Evolutionary conservation across 2,113 vertebrate species (phyloP).

Genomic region (Salvator merianae): DNA sequence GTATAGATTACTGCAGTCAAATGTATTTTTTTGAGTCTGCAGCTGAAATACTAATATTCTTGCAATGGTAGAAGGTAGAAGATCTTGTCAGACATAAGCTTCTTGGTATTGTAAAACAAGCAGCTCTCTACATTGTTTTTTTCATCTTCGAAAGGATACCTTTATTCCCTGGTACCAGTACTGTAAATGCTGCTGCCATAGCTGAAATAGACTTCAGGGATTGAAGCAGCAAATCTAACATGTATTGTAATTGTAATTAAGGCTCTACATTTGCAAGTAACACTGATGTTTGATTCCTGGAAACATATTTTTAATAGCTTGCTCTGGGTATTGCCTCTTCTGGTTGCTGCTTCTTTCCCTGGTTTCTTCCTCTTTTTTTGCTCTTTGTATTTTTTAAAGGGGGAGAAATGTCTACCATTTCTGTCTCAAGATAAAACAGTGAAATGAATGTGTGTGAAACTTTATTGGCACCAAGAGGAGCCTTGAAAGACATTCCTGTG

Average conservation of each 20-base stretch:
- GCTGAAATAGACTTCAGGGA: not conserved
- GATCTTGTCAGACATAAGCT: not conserved
- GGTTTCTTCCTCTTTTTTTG: no score
- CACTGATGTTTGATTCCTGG: no score
- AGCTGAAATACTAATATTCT: not conserved
- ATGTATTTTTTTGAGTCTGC: not conserved
- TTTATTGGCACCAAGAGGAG: no score
- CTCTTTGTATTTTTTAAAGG: no score
- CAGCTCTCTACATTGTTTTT: not conserved
- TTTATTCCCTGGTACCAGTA: not conserved
- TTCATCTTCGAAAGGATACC: not conserved
- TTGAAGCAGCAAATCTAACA: not conserved
- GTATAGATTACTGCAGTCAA: not conserved
- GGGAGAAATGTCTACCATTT: no score
- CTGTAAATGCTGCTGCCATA: not conserved
- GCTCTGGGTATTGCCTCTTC: no score
- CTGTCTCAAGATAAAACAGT: no score
- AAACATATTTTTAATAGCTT: no score
- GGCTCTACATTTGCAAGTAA: no score
- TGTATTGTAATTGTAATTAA: not conserved
- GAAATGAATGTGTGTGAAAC: no score
- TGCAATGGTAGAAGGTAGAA: not conserved
- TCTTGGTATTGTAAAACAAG: not conserved
- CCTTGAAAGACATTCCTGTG: no score
- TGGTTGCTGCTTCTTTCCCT: no score